Evolutionary conservation across 2,113 vertebrate genomes (phyloP).

Genomic region (Scalopus aquaticus): DNA sequence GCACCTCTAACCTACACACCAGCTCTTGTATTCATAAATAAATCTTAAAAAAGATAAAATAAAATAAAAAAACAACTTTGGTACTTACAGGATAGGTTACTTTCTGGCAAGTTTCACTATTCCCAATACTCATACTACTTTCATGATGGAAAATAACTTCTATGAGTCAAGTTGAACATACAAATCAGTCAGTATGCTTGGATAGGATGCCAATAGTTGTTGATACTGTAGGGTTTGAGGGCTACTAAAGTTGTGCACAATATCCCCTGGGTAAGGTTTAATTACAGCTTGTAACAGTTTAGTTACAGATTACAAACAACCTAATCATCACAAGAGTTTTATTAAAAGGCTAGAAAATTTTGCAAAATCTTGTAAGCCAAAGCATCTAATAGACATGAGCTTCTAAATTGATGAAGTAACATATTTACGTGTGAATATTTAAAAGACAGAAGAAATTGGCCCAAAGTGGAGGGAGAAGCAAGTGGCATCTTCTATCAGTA

Average conservation of each 20-base stretch:
- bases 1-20: too few species aligned
- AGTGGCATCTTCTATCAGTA: background rate
- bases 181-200: background rate
- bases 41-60: too few species aligned
- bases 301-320: background rate
- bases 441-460: background rate
- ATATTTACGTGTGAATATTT: background rate
- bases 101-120: background rate
- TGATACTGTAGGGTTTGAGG: background rate
- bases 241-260: background rate
- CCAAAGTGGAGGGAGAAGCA: background rate
- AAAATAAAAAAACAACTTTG: background rate
- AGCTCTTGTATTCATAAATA: too few species aligned
- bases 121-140: background rate
- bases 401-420: background rate
- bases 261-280: background rate
- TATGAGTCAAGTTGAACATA: background rate
- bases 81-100: background rate
- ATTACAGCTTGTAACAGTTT: background rate
- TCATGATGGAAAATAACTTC: background rate
- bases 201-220: background rate
- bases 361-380: background rate
- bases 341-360: constrained; percentile 4
- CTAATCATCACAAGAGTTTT: background rate
- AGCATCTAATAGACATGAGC: background rate